A percentile compares a stretch with the other conserved stretches of the same genome.
These are phyloP conservation scores for Trachymyrmex cornetzi DNA, from an alignment of 1,140 invertebrate genomes.

Conservation along the genomic window DNA sequence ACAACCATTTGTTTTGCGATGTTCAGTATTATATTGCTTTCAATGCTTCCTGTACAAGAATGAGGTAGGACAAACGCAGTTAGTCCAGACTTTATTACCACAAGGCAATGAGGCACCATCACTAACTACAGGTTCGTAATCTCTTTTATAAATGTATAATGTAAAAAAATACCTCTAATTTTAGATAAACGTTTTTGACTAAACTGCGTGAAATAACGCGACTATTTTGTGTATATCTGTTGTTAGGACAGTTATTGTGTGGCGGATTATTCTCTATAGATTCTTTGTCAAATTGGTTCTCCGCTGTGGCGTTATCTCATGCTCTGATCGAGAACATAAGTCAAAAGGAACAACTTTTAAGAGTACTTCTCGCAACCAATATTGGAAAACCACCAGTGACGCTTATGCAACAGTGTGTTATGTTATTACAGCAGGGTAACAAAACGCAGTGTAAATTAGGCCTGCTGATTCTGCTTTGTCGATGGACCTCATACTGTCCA, in stretches of 20 bases:
- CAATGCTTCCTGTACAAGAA: slow-evolving; percentile 98
- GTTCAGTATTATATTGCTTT: slow-evolving; percentile 98
- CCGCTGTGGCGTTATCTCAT: slow-evolving; percentile 96
- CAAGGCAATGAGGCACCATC: slow-evolving; percentile 91
- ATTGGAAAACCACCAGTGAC: slow-evolving; percentile 94
- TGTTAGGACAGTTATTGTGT: slow-evolving; percentile 96
- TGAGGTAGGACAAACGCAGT: slow-evolving; percentile 94
- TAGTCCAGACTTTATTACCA: slow-evolving; percentile 97
- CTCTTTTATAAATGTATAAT: background rate
- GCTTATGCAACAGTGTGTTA: slow-evolving; percentile 94
- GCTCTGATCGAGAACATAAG: slow-evolving; percentile 95
- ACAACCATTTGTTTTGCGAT: slow-evolving; percentile 96
- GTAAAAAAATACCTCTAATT: background rate
- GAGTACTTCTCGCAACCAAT: slow-evolving; percentile 96
- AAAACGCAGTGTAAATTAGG: slow-evolving; percentile 97
- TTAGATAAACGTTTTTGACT: slow-evolving; percentile 4
- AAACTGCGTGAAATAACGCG: slow-evolving; percentile 1
- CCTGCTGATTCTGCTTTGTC: slow-evolving; percentile 95
- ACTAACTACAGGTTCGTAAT: slow-evolving; percentile 87
- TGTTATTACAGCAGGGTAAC: slow-evolving; percentile 93
- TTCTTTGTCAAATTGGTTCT: slow-evolving; percentile 98
- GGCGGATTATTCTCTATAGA: slow-evolving; percentile 97
- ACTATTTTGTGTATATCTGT: slow-evolving; percentile 66
- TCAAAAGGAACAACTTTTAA: slow-evolving; percentile 97
- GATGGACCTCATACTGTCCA: slow-evolving; percentile 96